These are phyloP conservation scores for Sebastes cheni DNA, from an alignment of 2,797 vertebrate genomes.

Conservation along the genomic window DNA sequence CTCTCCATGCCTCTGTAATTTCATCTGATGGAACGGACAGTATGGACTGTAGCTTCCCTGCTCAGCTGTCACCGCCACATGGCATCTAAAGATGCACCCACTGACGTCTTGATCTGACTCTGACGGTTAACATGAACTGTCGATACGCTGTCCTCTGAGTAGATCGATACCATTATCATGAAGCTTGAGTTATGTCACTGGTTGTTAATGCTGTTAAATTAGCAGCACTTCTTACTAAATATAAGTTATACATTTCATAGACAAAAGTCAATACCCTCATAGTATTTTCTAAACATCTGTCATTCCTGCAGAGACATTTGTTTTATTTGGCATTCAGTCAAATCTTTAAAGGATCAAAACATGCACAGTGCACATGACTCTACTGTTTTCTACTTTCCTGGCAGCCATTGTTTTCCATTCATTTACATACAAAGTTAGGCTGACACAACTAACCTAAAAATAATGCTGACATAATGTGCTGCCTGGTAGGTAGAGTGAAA, in stretches of 20 bases:
- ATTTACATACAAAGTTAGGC: neutral
- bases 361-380: too few species aligned
- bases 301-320: neutral
- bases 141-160: neutral
- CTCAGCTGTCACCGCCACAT: conserved; percentile 69
- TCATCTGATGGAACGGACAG: conserved; percentile 77
- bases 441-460: neutral
- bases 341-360: neutral
- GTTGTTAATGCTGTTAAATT: neutral
- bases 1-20: conserved; percentile 78
- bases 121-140: conserved; percentile 15
- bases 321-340: neutral
- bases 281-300: neutral
- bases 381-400: neutral
- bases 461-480: neutral
- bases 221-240: neutral
- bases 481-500: neutral
- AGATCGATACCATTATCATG: conserved; percentile 3
- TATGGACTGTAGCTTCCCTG: conserved; percentile 58
- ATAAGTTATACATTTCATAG: neutral
- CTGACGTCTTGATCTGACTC: conserved; percentile 22
- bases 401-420: neutral
- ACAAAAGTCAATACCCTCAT: neutral
- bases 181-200: neutral
- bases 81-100: conserved; percentile 38